phyloP scores from a whole-genome alignment of 1,140 invertebrate species.

The Trigoniulus corallinus region DNA sequence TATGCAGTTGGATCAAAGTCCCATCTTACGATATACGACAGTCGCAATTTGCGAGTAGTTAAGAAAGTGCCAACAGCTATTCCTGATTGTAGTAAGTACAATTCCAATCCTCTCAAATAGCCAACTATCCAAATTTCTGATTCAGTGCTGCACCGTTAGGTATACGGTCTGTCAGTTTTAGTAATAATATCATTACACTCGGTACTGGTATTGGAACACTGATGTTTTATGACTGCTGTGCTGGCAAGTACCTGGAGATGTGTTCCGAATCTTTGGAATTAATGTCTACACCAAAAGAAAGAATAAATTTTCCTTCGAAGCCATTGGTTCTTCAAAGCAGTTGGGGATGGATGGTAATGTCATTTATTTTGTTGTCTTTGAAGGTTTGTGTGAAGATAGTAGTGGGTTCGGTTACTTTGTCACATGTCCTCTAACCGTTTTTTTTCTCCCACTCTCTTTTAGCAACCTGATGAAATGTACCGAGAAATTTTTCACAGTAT shows the following conservation, averaged over 20 bases:
- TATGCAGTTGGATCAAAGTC: conserved; percentile 89
- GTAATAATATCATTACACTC: conserved; percentile 73
- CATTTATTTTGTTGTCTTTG: not conserved
- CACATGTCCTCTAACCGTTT: not conserved
- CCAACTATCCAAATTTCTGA: too few relatives aligned
- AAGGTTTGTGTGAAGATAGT: not conserved
- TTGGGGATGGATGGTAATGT: not conserved
- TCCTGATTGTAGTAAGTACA: conserved; percentile 20
- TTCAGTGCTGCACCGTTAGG: conserved; percentile 22
- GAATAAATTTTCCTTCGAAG: not conserved
- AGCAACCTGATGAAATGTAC: conserved; percentile 39
- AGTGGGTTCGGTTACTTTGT: not conserved
- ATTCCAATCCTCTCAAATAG: too few relatives aligned
- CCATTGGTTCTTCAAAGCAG: not conserved
- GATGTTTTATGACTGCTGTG: conserved; percentile 83
- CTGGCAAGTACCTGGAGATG: conserved; percentile 77
- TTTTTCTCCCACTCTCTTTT: conserved; percentile 9
- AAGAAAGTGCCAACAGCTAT: conserved; percentile 35
- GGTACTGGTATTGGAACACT: conserved; percentile 80
- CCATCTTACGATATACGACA: conserved; percentile 75
- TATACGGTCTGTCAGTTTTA: conserved; percentile 78
- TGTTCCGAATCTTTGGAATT: too few relatives aligned
- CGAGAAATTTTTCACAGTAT: conserved; percentile 62
- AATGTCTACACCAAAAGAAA: not conserved
- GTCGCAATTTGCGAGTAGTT: conserved; percentile 58